Base-by-base conservation (phyloP, 1,140 invertebrate genomes). In the Rhynchophorus ferrugineus region DNA sequence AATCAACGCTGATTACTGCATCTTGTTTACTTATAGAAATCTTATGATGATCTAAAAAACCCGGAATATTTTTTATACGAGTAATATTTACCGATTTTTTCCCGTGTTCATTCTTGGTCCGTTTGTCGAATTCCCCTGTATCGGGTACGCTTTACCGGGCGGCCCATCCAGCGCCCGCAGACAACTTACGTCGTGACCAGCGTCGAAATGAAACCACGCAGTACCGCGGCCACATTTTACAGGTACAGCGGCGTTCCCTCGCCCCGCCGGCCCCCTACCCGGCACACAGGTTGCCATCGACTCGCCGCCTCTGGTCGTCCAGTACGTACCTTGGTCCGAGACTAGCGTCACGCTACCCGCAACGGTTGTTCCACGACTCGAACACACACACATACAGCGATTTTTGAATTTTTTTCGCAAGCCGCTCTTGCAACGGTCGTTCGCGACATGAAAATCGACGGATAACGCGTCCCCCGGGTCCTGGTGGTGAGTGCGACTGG, bases 311-410 rank as follows among this genome's bases (percentile, higher is more conserved):
- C 48, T 43, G 48, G 51, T 50, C 57, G 45, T 51, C 52, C 54
- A 58, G 57, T 58, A 39, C 43, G 52, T 55, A 58, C 50, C 36
- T 44, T 50, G 56, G 56, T 50, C n/a, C n/a, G 51, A 37, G 44
- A 50, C 49, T 55, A 21, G 42, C 36, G 51, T 50, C 51, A 51
- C 49, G 21, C 49, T 45, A 29, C 44, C 48, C 47, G 34, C 51
- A 52, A 48, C 47, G 57, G 56, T 58, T 58, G 54, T 52, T 58
- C 39, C 36, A 17, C 21, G n/a, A n/a, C n/a, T n/a, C n/a, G n/a
- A n/a, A n/a, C n/a, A n/a, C n/a, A n/a, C n/a, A n/a, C n/a, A n/a
- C n/a, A n/a, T n/a, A n/a, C 36, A 45, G 20, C 8, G n/a, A 45
- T 39, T 36, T 47, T 45, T 39, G 34, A 45, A 45, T 52, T 52